Base-by-base conservation (phyloP, 1,140 invertebrate species). In the Pseudomyrmex cubaensis region DNA sequence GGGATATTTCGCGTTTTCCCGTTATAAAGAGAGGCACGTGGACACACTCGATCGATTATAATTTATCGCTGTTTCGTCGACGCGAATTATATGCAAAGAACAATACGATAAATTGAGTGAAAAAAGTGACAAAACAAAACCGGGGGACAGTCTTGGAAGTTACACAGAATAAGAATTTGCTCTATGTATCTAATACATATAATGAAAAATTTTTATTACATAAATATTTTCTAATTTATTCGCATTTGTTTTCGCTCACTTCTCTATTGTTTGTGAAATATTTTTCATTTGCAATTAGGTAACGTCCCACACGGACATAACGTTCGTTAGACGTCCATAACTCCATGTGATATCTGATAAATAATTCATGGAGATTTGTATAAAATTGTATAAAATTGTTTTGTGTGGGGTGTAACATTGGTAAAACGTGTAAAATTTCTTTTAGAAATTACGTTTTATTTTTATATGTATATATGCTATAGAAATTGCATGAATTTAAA, bases 141-240 rank as follows among this genome's bases (percentile, higher is more conserved):
- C 2, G 2, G 35, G 35, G 35, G 35, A 7, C 35, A 35, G 5
- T 35, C 4, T 35, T 35, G 35, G 5, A 35, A 35, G 1, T 35
- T 35, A 4, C 35, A 35, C 35, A 35, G 35, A 35, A 35, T 7
- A 35, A 35, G 35, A 35, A 35, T 22, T 22, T 35, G 1, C 8
- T 72, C n/a, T 13, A 9, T 62, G 46, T n/a, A 12, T 35, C 8
- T 17, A 75, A 57, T 1, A 25, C 7, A 13, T 15, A 7, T 25
- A 3, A 3, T 35, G 5, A 35, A 35, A 35, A 35, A 48, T 46
- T n/a, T 63, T 20, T 0, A 72, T 62, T 48, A 57, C 15, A 59
- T 2, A 46, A 25, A n/a, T 25, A 48, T n/a, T 22, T 61, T 48
- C 10, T 50, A 48, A 62, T 75, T 57, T 46, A 73, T 44, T 75